Conservation (phyloP, 2,797 vertebrate genomes). For the Zenarchopterus dispar region DNA sequence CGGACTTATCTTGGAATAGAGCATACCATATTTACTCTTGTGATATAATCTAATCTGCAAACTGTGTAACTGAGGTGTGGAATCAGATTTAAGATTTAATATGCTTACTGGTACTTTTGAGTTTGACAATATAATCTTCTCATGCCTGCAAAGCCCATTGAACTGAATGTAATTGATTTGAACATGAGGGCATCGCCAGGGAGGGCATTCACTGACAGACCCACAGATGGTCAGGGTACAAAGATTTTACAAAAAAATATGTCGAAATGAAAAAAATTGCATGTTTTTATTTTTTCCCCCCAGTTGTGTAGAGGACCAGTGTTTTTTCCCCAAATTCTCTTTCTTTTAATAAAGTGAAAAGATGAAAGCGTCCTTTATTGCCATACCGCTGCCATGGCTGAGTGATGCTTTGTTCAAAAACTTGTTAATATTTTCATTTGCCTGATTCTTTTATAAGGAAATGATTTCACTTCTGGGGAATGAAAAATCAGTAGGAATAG, state of each 20-base stretch:
- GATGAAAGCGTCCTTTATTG: conserved; percentile 52
- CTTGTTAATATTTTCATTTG: conserved; percentile 60
- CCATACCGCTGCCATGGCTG: conserved; percentile 28
- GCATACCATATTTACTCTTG: conserved; percentile 31
- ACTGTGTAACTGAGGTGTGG: conserved; percentile 9
- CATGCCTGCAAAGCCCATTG: conserved; percentile 29
- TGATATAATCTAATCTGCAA: conserved; percentile 32
- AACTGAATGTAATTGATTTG: conserved; percentile 37
- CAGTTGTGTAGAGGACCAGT: conserved; percentile 28
- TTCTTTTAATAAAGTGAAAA: conserved; percentile 32
- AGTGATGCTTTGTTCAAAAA: conserved; percentile 52
- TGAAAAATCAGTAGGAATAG: conserved; percentile 7
- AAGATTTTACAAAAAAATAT: conserved; percentile 38
- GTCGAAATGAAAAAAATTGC: conserved; percentile 62
- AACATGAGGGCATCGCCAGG: conserved; percentile 20
- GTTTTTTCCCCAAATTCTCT: conserved; percentile 20
- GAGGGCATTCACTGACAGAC: conserved; percentile 25
- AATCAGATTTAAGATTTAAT: conserved; percentile 28
- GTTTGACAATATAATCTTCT: conserved; percentile 39
- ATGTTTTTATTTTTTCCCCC: conserved; percentile 25
- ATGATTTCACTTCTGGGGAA: conserved; percentile 36
- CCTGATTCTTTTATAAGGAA: conserved; percentile 48
- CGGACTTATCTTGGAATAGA: conserved; percentile 15
- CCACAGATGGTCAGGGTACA: conserved; percentile 9
- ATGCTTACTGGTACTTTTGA: conserved; percentile 26